Evolutionary conservation across 2,797 vertebrate genomes (phyloP).

Genomic region (Sebastes hopkinsi): DNA sequence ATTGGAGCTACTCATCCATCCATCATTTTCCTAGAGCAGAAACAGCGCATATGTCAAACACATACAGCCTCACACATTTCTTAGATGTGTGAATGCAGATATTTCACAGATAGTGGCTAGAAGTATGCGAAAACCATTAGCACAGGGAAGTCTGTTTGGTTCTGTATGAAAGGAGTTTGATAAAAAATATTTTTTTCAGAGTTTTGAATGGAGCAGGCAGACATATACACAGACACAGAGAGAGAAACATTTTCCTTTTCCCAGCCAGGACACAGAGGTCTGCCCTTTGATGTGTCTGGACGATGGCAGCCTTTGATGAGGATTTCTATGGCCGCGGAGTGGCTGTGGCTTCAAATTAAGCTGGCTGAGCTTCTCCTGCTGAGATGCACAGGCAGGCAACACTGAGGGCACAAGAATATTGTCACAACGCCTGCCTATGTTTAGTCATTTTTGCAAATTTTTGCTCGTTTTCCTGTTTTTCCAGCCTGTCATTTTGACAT

Average conservation of each 20-base stretch:
- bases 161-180: background rate
- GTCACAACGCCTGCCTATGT: background rate
- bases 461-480: background rate
- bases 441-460: background rate
- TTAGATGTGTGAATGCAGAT: background rate
- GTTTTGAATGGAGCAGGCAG: slow-evolving; percentile 27
- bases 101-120: background rate
- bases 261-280: slow-evolving; percentile 49
- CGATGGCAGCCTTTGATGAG: slow-evolving; percentile 61
- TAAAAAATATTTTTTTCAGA: background rate
- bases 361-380: slow-evolving; percentile 26
- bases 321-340: slow-evolving; percentile 49
- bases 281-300: slow-evolving; percentile 59
- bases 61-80: background rate
- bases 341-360: slow-evolving; percentile 26
- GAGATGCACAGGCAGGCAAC: slow-evolving; percentile 2
- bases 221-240: slow-evolving; percentile 26
- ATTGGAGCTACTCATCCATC: background rate
- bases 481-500: background rate
- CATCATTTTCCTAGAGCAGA: background rate
- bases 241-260: slow-evolving; percentile 50
- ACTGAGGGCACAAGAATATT: background rate
- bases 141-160: background rate
- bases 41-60: background rate
- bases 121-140: background rate